Evolutionary conservation across 2,888 invertebrate species (phyloP), one percentile per base, ranked within the genome.

Genomic region (Osmoderma eremita): DNA sequence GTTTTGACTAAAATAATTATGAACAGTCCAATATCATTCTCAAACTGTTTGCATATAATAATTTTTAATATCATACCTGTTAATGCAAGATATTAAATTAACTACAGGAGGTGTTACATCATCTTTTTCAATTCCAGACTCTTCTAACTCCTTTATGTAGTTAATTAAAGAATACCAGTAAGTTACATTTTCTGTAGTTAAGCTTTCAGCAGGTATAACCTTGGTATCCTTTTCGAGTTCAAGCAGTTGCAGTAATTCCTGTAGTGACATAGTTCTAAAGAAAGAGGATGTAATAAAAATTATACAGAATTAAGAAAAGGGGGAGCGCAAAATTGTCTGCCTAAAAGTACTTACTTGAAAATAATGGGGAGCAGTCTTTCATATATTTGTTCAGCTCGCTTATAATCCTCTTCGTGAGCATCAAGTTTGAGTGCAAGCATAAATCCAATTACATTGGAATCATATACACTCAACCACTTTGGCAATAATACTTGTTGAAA

Each of bases 361-460:
- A 90, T 81, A 10, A 82, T 82, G 1, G 81, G 75, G 10, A 90
- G 78, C 48, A 87, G 84, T 69, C 83, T 80, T 68, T 85, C 82
- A n/a, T 85, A 84, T 17, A 86, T 84, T 54, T 86, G 84, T 0
- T 84, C 80, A 38, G 87, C 87, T 67, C 86, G 85, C 71, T 88
- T 85, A 15, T 89, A 86, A 78, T 91, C 90, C 1, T 86, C 84
- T 42, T 86, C 84, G 56, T 84, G 85, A 62, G 86, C 86, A 78
- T 94, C 93, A 45, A 93, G 84, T 74, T 94, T 89, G 20, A 95
- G 84, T 2, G 91, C 90, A 68, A 88, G 87, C 56, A 94, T 83
- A n/a, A 96, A 83, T 4, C 88, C 84, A 13, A 93, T 82, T 48
- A 90, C 88, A 74, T 92, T 88, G 1, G 89, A 88, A 53, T 90